A percentile compares a stretch with the other conserved stretches of the same genome.
Evolutionary conservation across 2,113 vertebrate species (phyloP).

Genomic region (Coturnix japonica): DNA sequence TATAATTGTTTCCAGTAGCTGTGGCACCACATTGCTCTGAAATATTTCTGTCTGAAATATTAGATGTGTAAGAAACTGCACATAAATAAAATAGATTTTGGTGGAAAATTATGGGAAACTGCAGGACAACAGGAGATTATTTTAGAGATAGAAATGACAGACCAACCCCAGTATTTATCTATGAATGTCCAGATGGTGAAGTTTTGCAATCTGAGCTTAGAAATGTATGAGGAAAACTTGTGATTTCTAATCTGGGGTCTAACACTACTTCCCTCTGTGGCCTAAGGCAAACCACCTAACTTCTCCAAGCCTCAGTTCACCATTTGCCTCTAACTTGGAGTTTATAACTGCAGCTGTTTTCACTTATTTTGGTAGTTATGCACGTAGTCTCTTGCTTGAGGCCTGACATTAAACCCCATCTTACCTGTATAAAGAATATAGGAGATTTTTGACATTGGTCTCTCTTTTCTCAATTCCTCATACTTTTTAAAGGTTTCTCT

Average conservation of each 20-base stretch:
- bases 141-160: conserved; percentile 23
- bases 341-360: conserved; percentile 52
- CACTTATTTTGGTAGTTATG: conserved; percentile 45
- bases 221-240: conserved; percentile 3
- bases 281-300: conserved; percentile 57
- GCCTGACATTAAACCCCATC: conserved; percentile 3
- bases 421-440: background rate
- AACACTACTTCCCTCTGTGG: background rate
- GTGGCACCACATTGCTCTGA: background rate
- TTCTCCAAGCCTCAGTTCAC: conserved; percentile 58
- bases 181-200: conserved; percentile 26
- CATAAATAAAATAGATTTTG: conserved; percentile 16
- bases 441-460: background rate
- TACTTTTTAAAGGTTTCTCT: background rate
- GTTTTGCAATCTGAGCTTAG: background rate
- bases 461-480: background rate
- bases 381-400: conserved; percentile 26
- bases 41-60: conserved; percentile 36
- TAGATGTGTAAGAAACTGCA: background rate
- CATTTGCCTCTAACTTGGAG: conserved; percentile 30
- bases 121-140: background rate
- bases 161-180: background rate
- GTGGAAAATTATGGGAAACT: background rate
- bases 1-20: background rate
- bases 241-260: conserved; percentile 48